Base-by-base conservation (phyloP, 2,888 invertebrate species). In the Andricus quercusramuli region DNA sequence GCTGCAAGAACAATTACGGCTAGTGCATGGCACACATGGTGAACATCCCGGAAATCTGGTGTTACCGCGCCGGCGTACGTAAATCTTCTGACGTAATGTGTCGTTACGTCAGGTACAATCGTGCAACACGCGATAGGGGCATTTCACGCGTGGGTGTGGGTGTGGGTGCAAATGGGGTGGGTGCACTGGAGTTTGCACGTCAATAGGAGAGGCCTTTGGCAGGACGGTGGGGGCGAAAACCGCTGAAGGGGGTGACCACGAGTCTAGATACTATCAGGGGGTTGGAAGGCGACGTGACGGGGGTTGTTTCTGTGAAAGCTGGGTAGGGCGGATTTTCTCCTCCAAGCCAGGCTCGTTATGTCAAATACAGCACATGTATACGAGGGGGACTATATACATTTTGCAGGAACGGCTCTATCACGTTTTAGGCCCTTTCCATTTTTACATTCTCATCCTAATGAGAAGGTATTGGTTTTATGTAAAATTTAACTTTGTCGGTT, bases 191-290 rank as follows among this genome's bases (percentile, higher is more conserved):
- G 74, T 51, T 74, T 74, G 74, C 56, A 74, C 74, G 74, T 74
- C 74, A 74, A 74, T 74, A 74, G 74, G 74, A 74, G 56, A 74
- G 74, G 51, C 56, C 74, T 74, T 74, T 74, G 51, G 32, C 56
- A 56, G 22, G 5, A 29, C 51, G 29, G 51, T 56, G 56, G 74
- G 74, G 74, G 20, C 11, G 51, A 51, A 51, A 47, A 20, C 47
- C 47, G 17, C 47, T 44, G 17, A 70, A 70, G 70, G 74, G 74
- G 32, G n/a, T 51, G 74, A 51, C n/a, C n/a, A 32, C 56, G 4
- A 56, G 9, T 47, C 32, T 25, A 32, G 74, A 74, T 51, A 74
- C 32, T 74, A 47, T 13, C n/a, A 74, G 51, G 70, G 51, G 70
- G 32, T 20, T 22, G 25, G 29, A 9, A 25, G 51, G 47, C 25